Evolutionary conservation across 2,113 vertebrate genomes (phyloP), one percentile per base, ranked within the genome.

Genomic region (Periophthalmodon schlosseri): DNA sequence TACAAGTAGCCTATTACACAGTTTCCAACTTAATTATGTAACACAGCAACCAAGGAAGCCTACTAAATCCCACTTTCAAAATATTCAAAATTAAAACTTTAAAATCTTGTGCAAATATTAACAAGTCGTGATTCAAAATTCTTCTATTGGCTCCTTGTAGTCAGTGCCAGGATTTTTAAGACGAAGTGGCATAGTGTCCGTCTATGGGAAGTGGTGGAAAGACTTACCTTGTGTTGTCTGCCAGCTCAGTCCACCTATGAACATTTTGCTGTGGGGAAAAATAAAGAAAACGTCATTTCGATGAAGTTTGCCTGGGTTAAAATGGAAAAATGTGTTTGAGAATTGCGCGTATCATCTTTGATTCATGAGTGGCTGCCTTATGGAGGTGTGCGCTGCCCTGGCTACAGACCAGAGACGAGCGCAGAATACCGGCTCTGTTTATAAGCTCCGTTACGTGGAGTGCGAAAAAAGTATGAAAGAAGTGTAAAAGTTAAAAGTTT

Each of bases 201-300:
- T 74, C 71, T 56, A 73, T 68, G 44, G 74, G 20, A 63, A 69
- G 84, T 79, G 67, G 39, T 77, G 57, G 52, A 23, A 77, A 80
- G 70, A 70, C 94, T 96, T 94, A 98, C 96, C 96, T 97, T 97
- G 96, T 86, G 96, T 97, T 63, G 96, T 97, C 87, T 98, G 96
- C 96, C 96, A 98, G 91, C 96, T 97, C 82, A 97, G 94, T 92
- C 96, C 96, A 86, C 96, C 96, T 91, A 97, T 96, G 93, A 98
- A 97, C 96, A 98, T 97, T 94, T 97, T 97, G 92, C 96, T 98
- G 90, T 44, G 60, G 60, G 60, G 46, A 84, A 80, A 77, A 52
- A 71, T 3, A 72, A 3, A 72, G 71, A 84, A 82, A 86, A 85
- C 33, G 80, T 76, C 21, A 68, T 76, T 47, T 21, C 57, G 24